These are phyloP conservation scores for Iselma pallidipennis DNA, from an alignment of 2,888 invertebrate genomes.

Conservation along the genomic window DNA sequence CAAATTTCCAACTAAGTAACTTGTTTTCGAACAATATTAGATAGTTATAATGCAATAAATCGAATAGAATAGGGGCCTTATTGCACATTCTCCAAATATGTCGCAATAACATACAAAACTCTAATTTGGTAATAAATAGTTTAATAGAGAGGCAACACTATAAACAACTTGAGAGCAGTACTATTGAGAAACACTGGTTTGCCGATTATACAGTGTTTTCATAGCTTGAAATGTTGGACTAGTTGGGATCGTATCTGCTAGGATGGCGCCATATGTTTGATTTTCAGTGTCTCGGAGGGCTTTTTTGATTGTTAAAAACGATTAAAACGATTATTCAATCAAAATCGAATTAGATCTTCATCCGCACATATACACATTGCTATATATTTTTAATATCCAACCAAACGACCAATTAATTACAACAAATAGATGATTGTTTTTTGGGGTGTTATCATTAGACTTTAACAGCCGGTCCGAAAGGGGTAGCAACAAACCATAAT, in stretches of 20 bases:
- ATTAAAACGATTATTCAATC: not conserved
- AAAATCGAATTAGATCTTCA: constrained; percentile 3
- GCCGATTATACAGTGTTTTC: not conserved
- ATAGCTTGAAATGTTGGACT: not conserved
- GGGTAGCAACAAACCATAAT: constrained; percentile 2
- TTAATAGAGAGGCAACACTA: constrained; percentile 4
- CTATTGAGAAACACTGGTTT: constrained; percentile 12
- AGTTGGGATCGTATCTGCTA: not conserved
- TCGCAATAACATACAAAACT: not conserved
- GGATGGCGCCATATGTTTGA: not conserved
- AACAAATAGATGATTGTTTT: constrained; percentile 12
- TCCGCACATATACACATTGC: not conserved
- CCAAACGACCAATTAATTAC: constrained; percentile 4
- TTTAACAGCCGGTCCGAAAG: constrained; percentile 17
- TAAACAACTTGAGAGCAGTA: not conserved
- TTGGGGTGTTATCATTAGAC: constrained; percentile 23
- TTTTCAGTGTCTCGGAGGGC: not conserved
- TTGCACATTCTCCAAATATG: not conserved
- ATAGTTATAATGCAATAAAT: too few relatives aligned
- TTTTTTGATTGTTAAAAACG: not conserved
- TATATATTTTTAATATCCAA: not conserved
- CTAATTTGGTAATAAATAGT: not conserved
- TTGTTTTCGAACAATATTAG: not conserved
- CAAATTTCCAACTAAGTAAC: constrained; percentile 10
- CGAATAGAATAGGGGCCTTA: too few relatives aligned